phyloP scores from a whole-genome alignment of 2,113 vertebrate genomes.

The Nothocercus julius region DNA sequence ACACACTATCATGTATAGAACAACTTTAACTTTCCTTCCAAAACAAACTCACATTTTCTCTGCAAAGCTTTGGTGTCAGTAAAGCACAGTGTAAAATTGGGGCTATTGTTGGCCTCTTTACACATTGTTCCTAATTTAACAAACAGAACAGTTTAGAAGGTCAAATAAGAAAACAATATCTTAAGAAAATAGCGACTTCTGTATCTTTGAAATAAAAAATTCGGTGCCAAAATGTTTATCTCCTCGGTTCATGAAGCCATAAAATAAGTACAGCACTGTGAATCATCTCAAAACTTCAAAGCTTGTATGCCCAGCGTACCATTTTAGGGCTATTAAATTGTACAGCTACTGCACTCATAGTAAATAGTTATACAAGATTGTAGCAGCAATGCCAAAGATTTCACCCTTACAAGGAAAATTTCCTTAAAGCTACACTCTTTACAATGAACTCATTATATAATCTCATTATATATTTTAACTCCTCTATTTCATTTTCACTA shows the following conservation, averaged over 20 bases:
- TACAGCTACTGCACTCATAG: conserved; percentile 57
- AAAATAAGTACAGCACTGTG: conserved; percentile 59
- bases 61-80: background rate
- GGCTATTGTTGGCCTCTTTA: conserved; percentile 29
- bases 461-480: accelerated
- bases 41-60: background rate
- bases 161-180: conserved; percentile 56
- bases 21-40: background rate
- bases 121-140: conserved; percentile 53
- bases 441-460: background rate
- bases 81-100: background rate
- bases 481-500: background rate
- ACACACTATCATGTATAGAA: background rate
- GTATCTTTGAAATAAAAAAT: conserved; percentile 40
- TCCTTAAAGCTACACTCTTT: conserved; percentile 21
- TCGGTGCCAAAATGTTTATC: conserved; percentile 59
- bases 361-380: conserved; percentile 71
- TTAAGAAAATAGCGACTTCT: conserved; percentile 51
- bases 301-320: conserved; percentile 57
- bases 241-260: conserved; percentile 65
- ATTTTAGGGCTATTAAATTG: conserved; percentile 68
- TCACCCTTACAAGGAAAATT: background rate
- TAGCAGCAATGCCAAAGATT: conserved; percentile 40
- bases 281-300: conserved; percentile 73
- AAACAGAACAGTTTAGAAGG: conserved; percentile 34